Evolutionary conservation across 2,888 invertebrate genomes (phyloP).

Genomic region (Crematogaster levior): DNA sequence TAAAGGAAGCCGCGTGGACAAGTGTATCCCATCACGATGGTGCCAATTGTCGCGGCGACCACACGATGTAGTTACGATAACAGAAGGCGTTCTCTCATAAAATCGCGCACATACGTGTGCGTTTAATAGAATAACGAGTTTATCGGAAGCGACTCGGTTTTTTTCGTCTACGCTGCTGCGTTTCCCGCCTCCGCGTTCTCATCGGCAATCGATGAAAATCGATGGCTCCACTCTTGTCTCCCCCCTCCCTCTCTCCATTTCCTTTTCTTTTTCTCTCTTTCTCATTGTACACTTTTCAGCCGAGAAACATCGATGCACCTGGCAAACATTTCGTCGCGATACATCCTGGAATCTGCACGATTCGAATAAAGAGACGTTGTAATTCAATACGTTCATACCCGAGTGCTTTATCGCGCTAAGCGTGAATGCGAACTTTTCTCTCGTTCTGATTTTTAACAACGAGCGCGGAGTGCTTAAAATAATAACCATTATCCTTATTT

Average conservation of each 20-base stretch:
- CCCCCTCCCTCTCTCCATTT: neutral
- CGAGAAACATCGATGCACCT: conserved; percentile 30
- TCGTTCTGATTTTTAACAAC: conserved; percentile 13
- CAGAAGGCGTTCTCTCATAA: conserved; percentile 16
- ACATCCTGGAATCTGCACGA: conserved; percentile 32
- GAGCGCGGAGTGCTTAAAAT: neutral
- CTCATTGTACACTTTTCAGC: neutral
- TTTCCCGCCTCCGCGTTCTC: conserved; percentile 20
- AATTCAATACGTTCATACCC: conserved; percentile 31
- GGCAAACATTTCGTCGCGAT: conserved; percentile 37
- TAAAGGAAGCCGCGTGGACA: neutral
- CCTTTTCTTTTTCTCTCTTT: neutral
- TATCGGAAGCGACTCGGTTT: conserved; percentile 40
- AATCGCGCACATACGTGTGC: conserved; percentile 25
- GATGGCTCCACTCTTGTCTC: conserved; percentile 11
- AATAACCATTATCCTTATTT: conserved; percentile 7
- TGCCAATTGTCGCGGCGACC: conserved; percentile 31
- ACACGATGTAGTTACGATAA: conserved; percentile 20
- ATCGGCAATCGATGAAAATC: conserved; percentile 55
- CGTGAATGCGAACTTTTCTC: neutral
- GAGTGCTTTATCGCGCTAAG: neutral
- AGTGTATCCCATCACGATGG: neutral
- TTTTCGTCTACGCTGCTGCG: conserved; percentile 25
- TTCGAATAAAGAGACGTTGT: conserved; percentile 41
- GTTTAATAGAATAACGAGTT: conserved; percentile 50